Evolutionary conservation across 2,113 vertebrate genomes (phyloP), one percentile per base, ranked within the genome.

Genomic region (Zootoca vivipara): DNA sequence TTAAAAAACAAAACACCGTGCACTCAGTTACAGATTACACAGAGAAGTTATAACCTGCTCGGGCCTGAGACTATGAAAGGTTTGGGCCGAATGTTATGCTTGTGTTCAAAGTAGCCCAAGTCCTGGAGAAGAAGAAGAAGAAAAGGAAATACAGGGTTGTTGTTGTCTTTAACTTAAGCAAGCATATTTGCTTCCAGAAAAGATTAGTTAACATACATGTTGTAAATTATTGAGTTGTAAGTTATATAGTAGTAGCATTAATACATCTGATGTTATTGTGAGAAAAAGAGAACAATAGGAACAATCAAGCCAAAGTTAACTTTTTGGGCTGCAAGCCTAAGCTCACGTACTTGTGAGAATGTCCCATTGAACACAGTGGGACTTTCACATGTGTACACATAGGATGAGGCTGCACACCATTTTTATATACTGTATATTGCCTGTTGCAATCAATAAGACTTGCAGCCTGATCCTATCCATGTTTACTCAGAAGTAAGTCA

Each of bases 31-130:
- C 89, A 92, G n/a, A 94, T 94, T 91, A 90, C 79, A 92, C 91
- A 95, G 93, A 94, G 93, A 92, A 82, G 82, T 95, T 96, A 95
- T 97, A 97, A 98, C 98, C 98, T 98, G 97, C 94, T 98, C 95
- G 96, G 96, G 96, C 97, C 96, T 93, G 97, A 96, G 92, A 97
- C 95, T 96, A 96, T 95, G 96, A 98, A 98, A 95, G 98, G 98
- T 95, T 98, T 98, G 94, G 98, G 98, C 93, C 98, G 97, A 97
- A 98, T 95, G 94, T 98, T 98, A 92, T 98, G 98, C 96, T 96
- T 97, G 97, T 98, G 98, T 96, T 98, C 98, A 96, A 98, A 98
- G 97, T 98, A 98, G 96, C 97, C 97, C 93, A 96, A 92, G 77
- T 98, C 97, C 98, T 98, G 97, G 67, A 95, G 97, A 91, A 95